A percentile compares a stretch with the other conserved stretches of the same genome.
Evolutionary conservation across 2,113 vertebrate genomes (phyloP).

Genomic region (Syngnathus scovelli): DNA sequence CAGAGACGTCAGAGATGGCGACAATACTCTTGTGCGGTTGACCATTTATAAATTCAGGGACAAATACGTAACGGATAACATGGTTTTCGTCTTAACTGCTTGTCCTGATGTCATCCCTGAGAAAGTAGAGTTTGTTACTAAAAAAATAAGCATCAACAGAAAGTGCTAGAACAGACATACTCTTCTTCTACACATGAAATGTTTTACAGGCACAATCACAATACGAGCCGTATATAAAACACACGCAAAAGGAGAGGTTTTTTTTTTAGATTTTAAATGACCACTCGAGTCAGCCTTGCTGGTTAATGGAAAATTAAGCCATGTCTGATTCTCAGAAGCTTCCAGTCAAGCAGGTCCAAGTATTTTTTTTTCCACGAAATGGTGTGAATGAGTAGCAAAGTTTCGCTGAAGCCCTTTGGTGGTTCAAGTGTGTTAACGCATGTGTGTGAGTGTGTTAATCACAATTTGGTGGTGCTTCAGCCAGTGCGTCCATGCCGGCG

Average conservation of each 20-base stretch:
- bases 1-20: slow-evolving; percentile 10
- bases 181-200: slow-evolving; percentile 9
- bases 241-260: neutral
- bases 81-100: neutral
- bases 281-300: neutral
- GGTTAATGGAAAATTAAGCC: neutral
- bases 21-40: slow-evolving; percentile 18
- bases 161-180: slow-evolving; percentile 34
- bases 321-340: neutral
- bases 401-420: neutral
- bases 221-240: slow-evolving; percentile 17
- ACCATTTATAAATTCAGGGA: neutral
- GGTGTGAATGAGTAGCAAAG: neutral
- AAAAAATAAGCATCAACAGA: slow-evolving; percentile 4
- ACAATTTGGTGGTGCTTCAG: neutral
- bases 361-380: neutral
- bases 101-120: slow-evolving; percentile 57
- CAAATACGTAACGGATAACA: neutral
- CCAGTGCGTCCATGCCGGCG: slow-evolving; percentile 50
- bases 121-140: slow-evolving; percentile 23
- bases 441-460: neutral
- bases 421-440: neutral
- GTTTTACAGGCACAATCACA: neutral
- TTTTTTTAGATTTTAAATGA: neutral
- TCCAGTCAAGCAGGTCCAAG: neutral